Base-by-base conservation (phyloP, 2,113 vertebrate species). In the Takifugu flavidus region DNA sequence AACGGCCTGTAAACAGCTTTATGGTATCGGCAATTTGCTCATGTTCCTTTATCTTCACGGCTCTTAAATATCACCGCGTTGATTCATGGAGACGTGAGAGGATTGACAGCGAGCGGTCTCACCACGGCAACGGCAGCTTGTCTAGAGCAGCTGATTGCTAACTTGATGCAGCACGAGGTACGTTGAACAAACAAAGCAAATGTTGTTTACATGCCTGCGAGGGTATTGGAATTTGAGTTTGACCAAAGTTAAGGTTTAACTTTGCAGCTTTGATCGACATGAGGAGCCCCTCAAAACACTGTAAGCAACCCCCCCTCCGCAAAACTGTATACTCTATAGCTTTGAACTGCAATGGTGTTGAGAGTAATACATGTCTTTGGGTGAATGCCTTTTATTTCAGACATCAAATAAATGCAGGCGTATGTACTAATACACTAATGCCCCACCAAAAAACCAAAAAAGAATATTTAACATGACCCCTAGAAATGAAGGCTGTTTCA, bases 21-120 rank as follows among this genome's bases (percentile, higher is more conserved):
- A 68, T 6, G 71, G 78, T 80, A 74, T 84, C 85, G 79, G 77
- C 55, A 56, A 77, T 81, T 83, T 83, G 70, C 60, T 78, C 71
- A 56, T 80, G 79, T 67, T 67, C 78, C 76, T 84, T 85, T 80
- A 86, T 89, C 75, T 82, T 82, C 83, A 80, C 2, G 64, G 77
- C 62, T 82, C 53, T 81, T 79, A 81, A 83, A 77, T 78, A 73
- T 79, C 68, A 67, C 56, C 51, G 65, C 53, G 65, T 77, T 75
- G 71, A 82, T 77, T 83, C 70, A 72, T 50, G 57, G 49, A 27
- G 68, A 77, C 55, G 28, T 58, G 65, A 65, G 77, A 77, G 39
- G 56, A 49, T 68, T 61, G 78, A 71, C 53, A 64, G 58, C 63
- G 75, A 75, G 67, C 31, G 49, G 20, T 65, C 39, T 66, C 65